Percentiles rank a stretch among this genome's conserved stretches.
phyloP scores from a whole-genome alignment of 2,113 vertebrate genomes.

The Mastomys coucha region DNA sequence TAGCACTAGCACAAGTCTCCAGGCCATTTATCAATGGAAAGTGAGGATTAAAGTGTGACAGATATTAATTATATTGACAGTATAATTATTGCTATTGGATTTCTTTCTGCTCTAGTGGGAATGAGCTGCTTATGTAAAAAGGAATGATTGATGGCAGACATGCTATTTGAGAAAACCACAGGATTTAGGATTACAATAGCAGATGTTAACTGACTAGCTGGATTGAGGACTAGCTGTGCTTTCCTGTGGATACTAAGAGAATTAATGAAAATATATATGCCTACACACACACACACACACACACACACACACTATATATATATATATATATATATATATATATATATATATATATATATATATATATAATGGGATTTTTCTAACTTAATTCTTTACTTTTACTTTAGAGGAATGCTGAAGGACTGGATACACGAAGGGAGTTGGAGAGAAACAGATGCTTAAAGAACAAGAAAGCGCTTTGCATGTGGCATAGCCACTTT shows the following conservation, averaged over 20 bases:
- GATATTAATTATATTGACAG: background rate
- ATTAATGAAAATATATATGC: background rate
- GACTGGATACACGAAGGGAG: background rate
- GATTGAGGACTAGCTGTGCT: background rate
- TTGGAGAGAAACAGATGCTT: background rate
- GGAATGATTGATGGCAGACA: background rate
- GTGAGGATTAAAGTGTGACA: background rate
- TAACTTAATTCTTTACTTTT: background rate
- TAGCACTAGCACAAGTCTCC: background rate
- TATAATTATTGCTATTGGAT: background rate
- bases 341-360: too few species aligned
- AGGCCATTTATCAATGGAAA: background rate
- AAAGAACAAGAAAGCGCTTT: background rate
- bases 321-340: too few species aligned
- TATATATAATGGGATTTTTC: background rate
- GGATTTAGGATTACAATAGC: background rate
- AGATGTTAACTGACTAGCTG: background rate
- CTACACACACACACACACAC: background rate
- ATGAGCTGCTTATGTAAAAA: background rate
- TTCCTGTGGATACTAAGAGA: background rate
- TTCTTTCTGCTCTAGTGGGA: background rate
- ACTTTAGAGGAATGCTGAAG: background rate
- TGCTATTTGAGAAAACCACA: background rate
- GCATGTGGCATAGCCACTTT: background rate
- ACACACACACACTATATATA: too few species aligned